Evolutionary conservation across 2,113 vertebrate genomes (phyloP).

Genomic region (Hippocampus comes): DNA sequence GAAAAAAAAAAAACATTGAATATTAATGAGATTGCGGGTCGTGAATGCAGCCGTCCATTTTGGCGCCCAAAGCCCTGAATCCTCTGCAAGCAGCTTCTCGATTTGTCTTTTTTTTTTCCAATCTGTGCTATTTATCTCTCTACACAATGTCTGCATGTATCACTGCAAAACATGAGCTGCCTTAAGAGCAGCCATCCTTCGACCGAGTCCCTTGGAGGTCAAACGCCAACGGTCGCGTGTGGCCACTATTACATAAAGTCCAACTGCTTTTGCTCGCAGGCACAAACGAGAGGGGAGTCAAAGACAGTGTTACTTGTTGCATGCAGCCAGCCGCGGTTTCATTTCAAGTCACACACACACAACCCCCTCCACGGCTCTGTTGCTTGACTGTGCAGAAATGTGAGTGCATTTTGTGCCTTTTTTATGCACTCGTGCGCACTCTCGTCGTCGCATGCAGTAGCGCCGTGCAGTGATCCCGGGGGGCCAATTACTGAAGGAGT

Average conservation of each 20-base stretch:
- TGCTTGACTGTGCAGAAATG: constrained; percentile 1
- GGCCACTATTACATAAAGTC: constrained; percentile 24
- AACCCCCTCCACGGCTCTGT: constrained; percentile 1
- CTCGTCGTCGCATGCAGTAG: constrained; percentile 21
- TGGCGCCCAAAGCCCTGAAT: background rate
- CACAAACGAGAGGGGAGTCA: constrained; percentile 15
- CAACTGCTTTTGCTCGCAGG: constrained; percentile 17
- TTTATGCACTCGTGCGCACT: constrained; percentile 8
- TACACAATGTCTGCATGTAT: background rate
- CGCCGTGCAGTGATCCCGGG: constrained; percentile 46
- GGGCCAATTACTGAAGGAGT: constrained; percentile 56
- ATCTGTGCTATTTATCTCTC: constrained; percentile 6
- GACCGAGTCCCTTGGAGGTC: constrained; percentile 19
- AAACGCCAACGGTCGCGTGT: constrained; percentile 16
- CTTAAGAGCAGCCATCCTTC: background rate
- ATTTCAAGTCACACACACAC: constrained; percentile 42
- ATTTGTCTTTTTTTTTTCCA: background rate
- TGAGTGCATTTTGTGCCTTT: constrained; percentile 16
- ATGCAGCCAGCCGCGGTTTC: constrained; percentile 26
- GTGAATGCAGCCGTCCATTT: background rate
- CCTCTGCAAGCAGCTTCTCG: background rate
- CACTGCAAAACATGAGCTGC: background rate
- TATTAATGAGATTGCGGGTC: background rate
- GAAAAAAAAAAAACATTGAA: background rate
- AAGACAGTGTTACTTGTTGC: constrained; percentile 47